Evolutionary conservation across 2,797 vertebrate species (phyloP).

Genomic region (Percopsis omiscomaycus): DNA sequence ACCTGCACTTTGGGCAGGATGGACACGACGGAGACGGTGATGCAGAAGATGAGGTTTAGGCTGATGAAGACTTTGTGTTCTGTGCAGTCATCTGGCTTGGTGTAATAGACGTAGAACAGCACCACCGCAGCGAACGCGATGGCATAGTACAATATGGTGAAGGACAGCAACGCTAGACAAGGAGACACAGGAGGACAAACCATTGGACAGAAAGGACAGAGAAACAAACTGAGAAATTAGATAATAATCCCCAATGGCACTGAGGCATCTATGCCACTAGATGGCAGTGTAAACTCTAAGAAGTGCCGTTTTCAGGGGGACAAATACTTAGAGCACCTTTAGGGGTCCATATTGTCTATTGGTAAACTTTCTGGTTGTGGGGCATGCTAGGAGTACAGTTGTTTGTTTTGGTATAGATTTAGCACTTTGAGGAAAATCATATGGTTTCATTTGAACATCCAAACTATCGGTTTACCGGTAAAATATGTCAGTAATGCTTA

Average conservation of each 20-base stretch:
- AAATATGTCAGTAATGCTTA: constrained; percentile 48
- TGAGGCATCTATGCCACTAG: neutral
- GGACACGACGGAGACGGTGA: constrained; percentile 81
- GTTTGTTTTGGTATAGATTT: too few relatives aligned
- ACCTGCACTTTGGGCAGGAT: constrained; percentile 92
- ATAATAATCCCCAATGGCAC: neutral
- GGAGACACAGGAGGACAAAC: neutral
- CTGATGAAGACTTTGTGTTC: constrained; percentile 89
- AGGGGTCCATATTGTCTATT: too few relatives aligned
- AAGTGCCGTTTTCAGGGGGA: neutral
- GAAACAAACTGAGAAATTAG: neutral
- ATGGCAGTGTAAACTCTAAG: too few relatives aligned
- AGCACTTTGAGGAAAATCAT: too few relatives aligned
- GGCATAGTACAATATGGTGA: constrained; percentile 78
- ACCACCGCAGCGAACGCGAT: constrained; percentile 71
- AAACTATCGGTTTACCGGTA: too few relatives aligned
- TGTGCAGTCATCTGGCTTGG: constrained; percentile 75
- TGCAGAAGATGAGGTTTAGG: constrained; percentile 88
- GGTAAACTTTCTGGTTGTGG: too few relatives aligned
- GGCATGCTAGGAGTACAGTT: too few relatives aligned
- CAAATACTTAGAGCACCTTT: neutral
- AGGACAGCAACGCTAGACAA: constrained; percentile 79
- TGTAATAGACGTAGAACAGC: constrained; percentile 87
- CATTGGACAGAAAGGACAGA: neutral
- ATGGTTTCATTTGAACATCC: too few relatives aligned